Evolutionary conservation across 2,797 vertebrate genomes (phyloP).

Genomic region (Sebastes oblongus): DNA sequence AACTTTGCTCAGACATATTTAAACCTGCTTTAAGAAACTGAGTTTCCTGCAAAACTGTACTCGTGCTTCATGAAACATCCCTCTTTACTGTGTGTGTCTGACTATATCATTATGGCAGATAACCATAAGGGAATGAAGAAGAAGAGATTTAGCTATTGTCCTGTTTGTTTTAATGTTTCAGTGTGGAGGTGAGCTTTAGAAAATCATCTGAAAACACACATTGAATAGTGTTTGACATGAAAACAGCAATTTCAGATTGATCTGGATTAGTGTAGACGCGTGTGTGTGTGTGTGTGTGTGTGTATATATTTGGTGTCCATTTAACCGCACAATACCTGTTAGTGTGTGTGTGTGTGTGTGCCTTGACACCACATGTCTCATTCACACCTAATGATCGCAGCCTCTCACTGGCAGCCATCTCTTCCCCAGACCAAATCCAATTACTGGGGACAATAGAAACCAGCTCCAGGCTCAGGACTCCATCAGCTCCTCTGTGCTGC

Average conservation of each 20-base stretch:
- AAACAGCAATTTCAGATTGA: constrained; percentile 27
- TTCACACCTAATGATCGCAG: constrained; percentile 77
- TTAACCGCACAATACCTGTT: neutral
- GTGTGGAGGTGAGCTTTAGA: neutral
- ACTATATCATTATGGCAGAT: neutral
- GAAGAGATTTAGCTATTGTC: neutral
- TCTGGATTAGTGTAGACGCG: neutral
- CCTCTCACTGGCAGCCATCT: constrained; percentile 68
- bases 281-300: constrained; percentile 4
- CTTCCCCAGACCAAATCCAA: constrained; percentile 78
- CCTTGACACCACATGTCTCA: constrained; percentile 41
- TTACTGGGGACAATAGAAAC: constrained; percentile 79
- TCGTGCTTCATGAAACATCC: neutral
- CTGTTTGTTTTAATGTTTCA: constrained; percentile 12
- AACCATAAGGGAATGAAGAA: neutral
- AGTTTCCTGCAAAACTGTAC: neutral
- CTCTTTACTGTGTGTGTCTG: neutral
- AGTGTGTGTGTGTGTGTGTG: neutral
- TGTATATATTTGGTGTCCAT: too few relatives aligned
- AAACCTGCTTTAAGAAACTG: neutral
- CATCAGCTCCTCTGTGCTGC: constrained; percentile 56
- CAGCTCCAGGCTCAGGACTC: constrained; percentile 55
- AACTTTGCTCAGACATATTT: neutral
- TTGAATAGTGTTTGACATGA: constrained; percentile 16
- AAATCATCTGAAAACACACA: constrained; percentile 13